A percentile compares a stretch with the other conserved stretches of the same genome.
phyloP scores from a whole-genome alignment of 2,888 invertebrate species.

The Cryptus armator region DNA sequence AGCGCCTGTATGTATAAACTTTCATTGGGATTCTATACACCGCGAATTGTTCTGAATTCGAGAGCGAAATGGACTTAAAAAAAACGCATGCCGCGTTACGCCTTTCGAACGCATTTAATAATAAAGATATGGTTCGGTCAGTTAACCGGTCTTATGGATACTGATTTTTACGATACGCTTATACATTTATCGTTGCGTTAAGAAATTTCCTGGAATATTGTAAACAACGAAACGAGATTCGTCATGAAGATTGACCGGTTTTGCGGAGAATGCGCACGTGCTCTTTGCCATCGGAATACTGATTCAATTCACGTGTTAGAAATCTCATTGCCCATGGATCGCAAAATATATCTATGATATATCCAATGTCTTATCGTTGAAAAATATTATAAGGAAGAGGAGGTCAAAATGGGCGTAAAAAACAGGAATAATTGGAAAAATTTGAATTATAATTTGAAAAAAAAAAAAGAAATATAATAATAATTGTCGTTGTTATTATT shows the following conservation, averaged over 20 bases:
- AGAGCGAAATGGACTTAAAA: not conserved
- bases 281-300: not conserved
- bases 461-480: too few relatives aligned
- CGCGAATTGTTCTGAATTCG: slow-evolving; percentile 23
- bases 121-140: slow-evolving; percentile 2
- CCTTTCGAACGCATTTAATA: not conserved
- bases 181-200: slow-evolving; percentile 1
- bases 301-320: not conserved
- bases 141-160: not conserved
- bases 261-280: not conserved
- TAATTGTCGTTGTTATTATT: too few relatives aligned
- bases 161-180: slow-evolving; percentile 8
- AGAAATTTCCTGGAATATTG: slow-evolving; percentile 7
- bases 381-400: too few relatives aligned
- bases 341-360: not conserved
- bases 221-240: not conserved
- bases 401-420: too few relatives aligned
- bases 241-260: not conserved
- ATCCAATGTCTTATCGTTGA: too few relatives aligned
- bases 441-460: too few relatives aligned
- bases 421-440: too few relatives aligned
- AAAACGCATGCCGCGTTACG: not conserved
- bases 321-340: not conserved
- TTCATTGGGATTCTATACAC: not conserved
- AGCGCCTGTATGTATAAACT: not conserved